Evolutionary conservation across 1,140 invertebrate genomes (phyloP).

Genomic region (Chymomyza costata): DNA sequence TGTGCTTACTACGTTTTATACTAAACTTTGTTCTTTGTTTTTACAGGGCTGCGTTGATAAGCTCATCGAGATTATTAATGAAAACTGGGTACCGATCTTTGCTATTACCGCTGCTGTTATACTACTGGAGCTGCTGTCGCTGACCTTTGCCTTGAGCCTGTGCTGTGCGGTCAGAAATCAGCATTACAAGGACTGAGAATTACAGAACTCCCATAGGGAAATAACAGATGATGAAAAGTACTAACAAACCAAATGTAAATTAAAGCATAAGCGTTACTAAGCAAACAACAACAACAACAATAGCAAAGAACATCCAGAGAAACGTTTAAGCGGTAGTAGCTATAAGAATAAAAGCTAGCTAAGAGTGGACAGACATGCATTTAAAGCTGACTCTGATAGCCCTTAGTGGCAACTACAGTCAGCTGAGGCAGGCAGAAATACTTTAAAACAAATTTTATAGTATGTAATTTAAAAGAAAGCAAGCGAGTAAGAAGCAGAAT

Average conservation of each 20-base stretch:
- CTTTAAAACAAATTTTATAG: too few relatives aligned
- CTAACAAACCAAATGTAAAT: constrained; percentile 67
- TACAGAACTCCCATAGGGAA: constrained; percentile 75
- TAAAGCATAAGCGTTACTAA: constrained; percentile 53
- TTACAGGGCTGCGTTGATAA: constrained; percentile 84
- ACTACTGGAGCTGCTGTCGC: constrained; percentile 82
- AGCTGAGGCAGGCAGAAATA: too few relatives aligned
- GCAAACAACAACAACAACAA: constrained; percentile 27
- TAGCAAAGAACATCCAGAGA: too few relatives aligned
- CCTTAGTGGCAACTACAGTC: too few relatives aligned
- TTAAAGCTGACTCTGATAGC: too few relatives aligned
- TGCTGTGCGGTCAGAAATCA: constrained; percentile 85
- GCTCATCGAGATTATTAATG: constrained; percentile 79
- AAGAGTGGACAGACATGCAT: too few relatives aligned
- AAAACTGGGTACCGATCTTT: constrained; percentile 80
- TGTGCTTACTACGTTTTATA: too few relatives aligned
- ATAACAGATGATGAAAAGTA: constrained; percentile 74
- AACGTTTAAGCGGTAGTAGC: too few relatives aligned
- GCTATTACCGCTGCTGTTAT: constrained; percentile 81
- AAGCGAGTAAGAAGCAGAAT: too few relatives aligned
- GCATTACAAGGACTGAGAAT: constrained; percentile 83
- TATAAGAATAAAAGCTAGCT: too few relatives aligned
- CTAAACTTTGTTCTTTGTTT: constrained; percentile 59
- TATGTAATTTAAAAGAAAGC: too few relatives aligned
- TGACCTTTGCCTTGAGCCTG: constrained; percentile 86